Evolutionary conservation across 2,797 vertebrate species (phyloP), one percentile per base, ranked within the genome.

Genomic region (Ataeniobius toweri): DNA sequence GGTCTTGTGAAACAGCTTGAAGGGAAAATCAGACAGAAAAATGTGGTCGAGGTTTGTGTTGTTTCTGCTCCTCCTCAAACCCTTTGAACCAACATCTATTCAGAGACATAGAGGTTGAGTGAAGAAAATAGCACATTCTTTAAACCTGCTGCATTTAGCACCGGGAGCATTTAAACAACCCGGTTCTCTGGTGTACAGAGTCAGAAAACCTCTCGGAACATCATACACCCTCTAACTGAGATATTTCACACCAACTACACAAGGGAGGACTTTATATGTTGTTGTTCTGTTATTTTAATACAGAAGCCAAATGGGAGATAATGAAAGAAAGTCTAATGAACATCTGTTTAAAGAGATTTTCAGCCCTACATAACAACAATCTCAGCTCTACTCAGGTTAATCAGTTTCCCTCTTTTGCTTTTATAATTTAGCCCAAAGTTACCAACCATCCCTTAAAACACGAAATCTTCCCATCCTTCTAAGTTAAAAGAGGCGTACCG

Each of bases 51-150:
- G 24, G 0, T 16, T 71, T 63, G 36, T 50, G 50, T 16, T 63
- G 26, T 5, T 16, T 8, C 0, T 26, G 6, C 48, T 65, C 65
- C 63, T 44, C 67, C 26, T 7, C 26, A 16, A 73, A 55, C 70
- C n/a, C 73, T 63, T 26, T 59, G 50, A 67, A 70, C 28, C 22
- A 36, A 7, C 31, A 18, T 46, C 31, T 4, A 39, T 39, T 0
- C 6, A n/a, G 55, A 16, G 51, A 12, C n/a, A 41, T 28, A 53
- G 53, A 0, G 24, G 6, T 31, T 0, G 31, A 46, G 74, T 10
- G 46, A 59, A 72, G 59, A 77, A 75, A 76, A 46, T 10, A n/a
- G 55, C 71, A 50, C 78, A 1, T 61, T 50, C 51, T 55, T 61
- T 44, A 9, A 46, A 71, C 0, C 50, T 6, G 31, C 12, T 24